phyloP scores from a whole-genome alignment of 2,888 invertebrate genomes.

The Parnassius apollo region DNA sequence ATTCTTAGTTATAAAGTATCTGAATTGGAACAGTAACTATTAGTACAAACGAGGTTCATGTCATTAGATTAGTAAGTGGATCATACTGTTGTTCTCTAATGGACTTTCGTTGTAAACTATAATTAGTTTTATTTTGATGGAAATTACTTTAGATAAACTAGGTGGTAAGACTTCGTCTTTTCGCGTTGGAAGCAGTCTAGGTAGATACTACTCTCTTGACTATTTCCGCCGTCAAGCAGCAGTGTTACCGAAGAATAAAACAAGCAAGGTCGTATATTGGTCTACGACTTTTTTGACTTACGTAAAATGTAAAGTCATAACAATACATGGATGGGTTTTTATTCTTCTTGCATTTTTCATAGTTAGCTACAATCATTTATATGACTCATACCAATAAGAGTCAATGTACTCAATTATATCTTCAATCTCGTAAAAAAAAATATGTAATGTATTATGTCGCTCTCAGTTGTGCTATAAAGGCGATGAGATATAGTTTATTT shows the following conservation, averaged over 20 bases:
- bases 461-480: constrained; percentile 15
- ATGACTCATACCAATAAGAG: background rate
- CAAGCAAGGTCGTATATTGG: background rate
- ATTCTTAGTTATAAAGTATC: background rate
- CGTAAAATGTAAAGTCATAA: background rate
- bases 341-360: background rate
- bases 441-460: constrained; percentile 7
- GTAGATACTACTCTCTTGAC: no score
- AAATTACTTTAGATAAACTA: no score
- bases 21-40: no score
- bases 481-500: constrained; percentile 18
- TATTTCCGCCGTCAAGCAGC: no score
- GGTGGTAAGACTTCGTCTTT: no score
- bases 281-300: constrained; percentile 2
- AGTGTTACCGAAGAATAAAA: background rate
- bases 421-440: constrained; percentile 1
- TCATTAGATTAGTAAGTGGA: no score
- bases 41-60: no score
- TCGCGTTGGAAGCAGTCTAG: no score
- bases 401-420: constrained; percentile 2
- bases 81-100: background rate
- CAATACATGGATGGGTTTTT: background rate
- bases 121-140: no score
- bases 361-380: background rate
- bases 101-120: no score